Conservation (phyloP, 2,888 invertebrate species). For the Neoscelio sp. region DNA sequence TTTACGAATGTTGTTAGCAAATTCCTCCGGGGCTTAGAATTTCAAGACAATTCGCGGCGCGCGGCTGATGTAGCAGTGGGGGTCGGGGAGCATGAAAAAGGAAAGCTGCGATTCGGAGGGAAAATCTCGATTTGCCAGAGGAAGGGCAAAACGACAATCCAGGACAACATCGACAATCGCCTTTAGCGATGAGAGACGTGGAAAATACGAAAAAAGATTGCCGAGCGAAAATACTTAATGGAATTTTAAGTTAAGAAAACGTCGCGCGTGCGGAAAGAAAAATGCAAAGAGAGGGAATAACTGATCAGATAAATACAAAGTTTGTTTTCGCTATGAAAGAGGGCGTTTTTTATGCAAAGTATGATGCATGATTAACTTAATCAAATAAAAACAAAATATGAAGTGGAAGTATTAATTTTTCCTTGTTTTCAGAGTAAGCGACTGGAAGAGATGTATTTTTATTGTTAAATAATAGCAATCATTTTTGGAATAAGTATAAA, state of each 20-base stretch:
- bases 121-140: constrained; percentile 8
- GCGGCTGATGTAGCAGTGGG: background rate
- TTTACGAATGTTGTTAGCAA: no score
- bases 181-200: constrained; percentile 48
- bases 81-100: constrained; percentile 11
- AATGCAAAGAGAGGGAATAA: constrained; percentile 45
- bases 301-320: constrained; percentile 31
- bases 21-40: constrained; percentile 63
- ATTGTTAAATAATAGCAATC: no score
- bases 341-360: constrained; percentile 10
- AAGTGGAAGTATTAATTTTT: background rate
- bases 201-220: constrained; percentile 30
- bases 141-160: constrained; percentile 16
- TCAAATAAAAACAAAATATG: constrained; percentile 43
- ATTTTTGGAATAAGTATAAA: no score
- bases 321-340: constrained; percentile 27
- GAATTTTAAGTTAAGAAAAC: constrained; percentile 56
- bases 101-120: constrained; percentile 3
- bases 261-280: constrained; percentile 4
- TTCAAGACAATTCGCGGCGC: constrained; percentile 58
- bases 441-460: no score
- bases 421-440: no score
- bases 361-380: no score
- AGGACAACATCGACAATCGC: constrained; percentile 55
- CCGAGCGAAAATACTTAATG: constrained; percentile 39